Percentiles rank a stretch among this genome's conserved stretches.
Evolutionary conservation across 2,797 vertebrate genomes (phyloP).

Genomic region (Clangula hyemalis): DNA sequence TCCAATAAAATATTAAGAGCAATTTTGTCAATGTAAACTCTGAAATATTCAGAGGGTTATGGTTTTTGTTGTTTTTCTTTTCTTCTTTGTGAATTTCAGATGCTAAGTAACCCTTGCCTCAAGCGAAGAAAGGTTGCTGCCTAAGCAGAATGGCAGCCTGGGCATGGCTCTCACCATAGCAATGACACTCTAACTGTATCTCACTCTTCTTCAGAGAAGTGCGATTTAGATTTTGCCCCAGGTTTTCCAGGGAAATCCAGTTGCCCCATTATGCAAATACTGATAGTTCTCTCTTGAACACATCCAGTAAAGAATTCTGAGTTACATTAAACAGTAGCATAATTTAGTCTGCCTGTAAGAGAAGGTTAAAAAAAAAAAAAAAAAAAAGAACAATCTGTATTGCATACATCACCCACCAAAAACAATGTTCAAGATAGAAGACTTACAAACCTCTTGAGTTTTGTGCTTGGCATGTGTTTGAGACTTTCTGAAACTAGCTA

Average conservation of each 20-base stretch:
- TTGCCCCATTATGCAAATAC: not conserved
- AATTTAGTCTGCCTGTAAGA: not conserved
- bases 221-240: not conserved
- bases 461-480: not conserved
- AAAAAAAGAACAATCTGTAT: not conserved
- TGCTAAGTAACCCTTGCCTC: slow-evolving; percentile 13
- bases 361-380: not conserved
- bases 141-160: not conserved
- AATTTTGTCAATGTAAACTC: slow-evolving; percentile 61
- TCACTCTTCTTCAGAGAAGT: not conserved
- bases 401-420: not conserved
- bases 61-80: not conserved
- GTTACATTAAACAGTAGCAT: not conserved
- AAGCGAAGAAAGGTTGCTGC: not conserved
- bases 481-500: not conserved
- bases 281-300: not conserved
- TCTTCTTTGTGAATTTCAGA: slow-evolving; percentile 13
- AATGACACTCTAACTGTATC: not conserved
- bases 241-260: not conserved
- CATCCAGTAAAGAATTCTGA: not conserved
- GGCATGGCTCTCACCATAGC: not conserved
- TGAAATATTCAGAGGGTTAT: slow-evolving; percentile 58
- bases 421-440: not conserved
- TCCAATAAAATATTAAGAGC: slow-evolving; percentile 63
- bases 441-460: not conserved